Conservation (phyloP, 1,140 invertebrate genomes). For the Pogonomyrmex californicus region DNA sequence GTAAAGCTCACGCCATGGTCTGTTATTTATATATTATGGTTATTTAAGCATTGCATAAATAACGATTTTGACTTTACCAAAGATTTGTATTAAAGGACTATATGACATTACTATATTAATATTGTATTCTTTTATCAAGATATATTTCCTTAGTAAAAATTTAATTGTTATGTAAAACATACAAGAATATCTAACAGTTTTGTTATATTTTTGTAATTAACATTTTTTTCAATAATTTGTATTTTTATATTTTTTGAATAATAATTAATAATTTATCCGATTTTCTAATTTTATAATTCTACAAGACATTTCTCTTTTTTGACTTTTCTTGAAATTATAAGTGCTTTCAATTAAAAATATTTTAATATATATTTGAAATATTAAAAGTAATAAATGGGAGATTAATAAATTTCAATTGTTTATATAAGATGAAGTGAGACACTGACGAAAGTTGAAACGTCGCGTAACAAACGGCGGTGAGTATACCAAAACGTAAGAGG, state of each 20-base stretch:
- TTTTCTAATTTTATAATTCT: neutral
- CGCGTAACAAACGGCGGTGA: slow-evolving; percentile 80
- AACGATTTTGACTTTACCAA: slow-evolving; percentile 73
- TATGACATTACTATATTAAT: slow-evolving; percentile 14
- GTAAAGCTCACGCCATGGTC: slow-evolving; percentile 68
- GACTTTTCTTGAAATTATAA: too few relatives aligned
- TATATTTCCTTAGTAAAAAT: neutral
- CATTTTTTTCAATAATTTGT: neutral
- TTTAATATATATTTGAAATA: neutral
- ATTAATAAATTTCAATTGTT: slow-evolving; percentile 26
- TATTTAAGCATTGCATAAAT: slow-evolving; percentile 83
- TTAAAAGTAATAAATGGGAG: neutral
- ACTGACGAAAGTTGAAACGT: slow-evolving; percentile 61
- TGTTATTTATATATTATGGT: slow-evolving; percentile 83
- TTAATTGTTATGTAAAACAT: neutral
- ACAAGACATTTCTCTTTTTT: neutral
- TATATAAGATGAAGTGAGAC: slow-evolving; percentile 34
- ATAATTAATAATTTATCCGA: neutral
- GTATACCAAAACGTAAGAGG: slow-evolving; percentile 78
- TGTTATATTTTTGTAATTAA: too few relatives aligned
- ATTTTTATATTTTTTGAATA: neutral
- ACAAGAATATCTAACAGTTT: neutral
- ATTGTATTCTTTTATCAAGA: neutral
- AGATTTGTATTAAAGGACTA: neutral
- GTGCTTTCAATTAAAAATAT: neutral